Evolutionary conservation across 2,797 vertebrate species (phyloP), one percentile per base, ranked within the genome.

Genomic region (Microctenopoma stevenorrisi): DNA sequence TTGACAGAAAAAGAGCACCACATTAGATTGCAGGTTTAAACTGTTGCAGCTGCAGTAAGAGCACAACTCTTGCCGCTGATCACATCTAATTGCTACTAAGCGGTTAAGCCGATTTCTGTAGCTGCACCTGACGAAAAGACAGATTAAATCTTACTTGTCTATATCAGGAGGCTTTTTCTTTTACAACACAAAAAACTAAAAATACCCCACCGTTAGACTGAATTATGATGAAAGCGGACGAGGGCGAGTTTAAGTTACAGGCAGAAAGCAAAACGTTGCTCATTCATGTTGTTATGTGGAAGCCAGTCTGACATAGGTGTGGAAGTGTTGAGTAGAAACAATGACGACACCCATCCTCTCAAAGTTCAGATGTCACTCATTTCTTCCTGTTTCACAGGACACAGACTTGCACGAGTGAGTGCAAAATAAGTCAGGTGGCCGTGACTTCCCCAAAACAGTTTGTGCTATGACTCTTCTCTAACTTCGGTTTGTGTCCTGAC

Each of bases 371-470:
- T 85, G 90, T 93, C 92, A 91, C 75, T 79, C 76, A 61, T 90
- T 88, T 84, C 85, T 91, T 94, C 93, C 91, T 93, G 88, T 88
- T 91, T 81, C 68, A 89, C 90, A 93, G 92, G 93, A 94, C 85
- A 56, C 85, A 90, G 75, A 82, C 85, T 84, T 57, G 58, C 86
- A 84, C 37, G 74, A 72, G 74, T 28, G 4, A 35, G 63, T 68
- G 68, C 76, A 81, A 86, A 83, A 78, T 60, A 83, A 83, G 72
- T 81, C 65, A 74, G 78, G 78, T 63, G 73, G 75, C 65, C 73
- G 4, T 62, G 74, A 83, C 84, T 86, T 93, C 84, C 79, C 73
- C 61, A 89, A 88, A 90, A 75, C 52, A 3, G 30, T 18, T 58
- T 54, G 26, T 50, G 81, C 75, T 79, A 68, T 4, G 8, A 59